Evolutionary conservation across 1,140 invertebrate genomes (phyloP).

Genomic region (Ceratosolen solmsi): DNA sequence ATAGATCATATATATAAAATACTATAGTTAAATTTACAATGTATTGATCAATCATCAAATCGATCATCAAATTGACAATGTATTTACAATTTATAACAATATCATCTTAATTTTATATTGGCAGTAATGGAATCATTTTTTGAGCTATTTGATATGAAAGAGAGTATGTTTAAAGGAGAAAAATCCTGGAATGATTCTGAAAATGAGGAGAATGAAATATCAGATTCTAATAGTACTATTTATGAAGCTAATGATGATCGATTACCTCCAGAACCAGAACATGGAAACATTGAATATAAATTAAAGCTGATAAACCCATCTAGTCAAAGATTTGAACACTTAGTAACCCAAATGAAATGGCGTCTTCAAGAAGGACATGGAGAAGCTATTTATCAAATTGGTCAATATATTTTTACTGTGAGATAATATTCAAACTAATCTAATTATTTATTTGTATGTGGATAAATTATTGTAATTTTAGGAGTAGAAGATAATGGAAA

Average conservation of each 20-base stretch:
- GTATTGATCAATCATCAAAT: no score
- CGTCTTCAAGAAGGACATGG: slow-evolving; percentile 89
- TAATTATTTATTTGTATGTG: neutral
- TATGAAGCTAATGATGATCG: slow-evolving; percentile 72
- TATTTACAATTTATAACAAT: no score
- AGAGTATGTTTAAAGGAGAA: slow-evolving; percentile 63
- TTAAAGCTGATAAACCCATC: slow-evolving; percentile 90
- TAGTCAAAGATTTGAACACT: slow-evolving; percentile 87
- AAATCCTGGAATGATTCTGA: slow-evolving; percentile 67
- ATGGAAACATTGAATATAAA: slow-evolving; percentile 95
- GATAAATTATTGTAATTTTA: slow-evolving; percentile 38
- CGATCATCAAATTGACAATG: no score
- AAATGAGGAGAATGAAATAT: slow-evolving; percentile 57
- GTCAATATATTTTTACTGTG: slow-evolving; percentile 53
- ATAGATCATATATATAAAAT: no score
- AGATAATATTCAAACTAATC: neutral
- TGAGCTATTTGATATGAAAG: slow-evolving; percentile 83
- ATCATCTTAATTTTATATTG: slow-evolving; percentile 12
- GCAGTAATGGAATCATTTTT: slow-evolving; percentile 83
- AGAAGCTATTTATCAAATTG: slow-evolving; percentile 97
- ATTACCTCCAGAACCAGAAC: slow-evolving; percentile 90
- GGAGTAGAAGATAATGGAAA: slow-evolving; percentile 94
- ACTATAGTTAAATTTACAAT: no score
- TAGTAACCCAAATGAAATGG: slow-evolving; percentile 95
- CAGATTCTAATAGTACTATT: slow-evolving; percentile 59